Evolutionary conservation across 2,888 invertebrate genomes (phyloP).

Genomic region (Erpobdella octoculata): DNA sequence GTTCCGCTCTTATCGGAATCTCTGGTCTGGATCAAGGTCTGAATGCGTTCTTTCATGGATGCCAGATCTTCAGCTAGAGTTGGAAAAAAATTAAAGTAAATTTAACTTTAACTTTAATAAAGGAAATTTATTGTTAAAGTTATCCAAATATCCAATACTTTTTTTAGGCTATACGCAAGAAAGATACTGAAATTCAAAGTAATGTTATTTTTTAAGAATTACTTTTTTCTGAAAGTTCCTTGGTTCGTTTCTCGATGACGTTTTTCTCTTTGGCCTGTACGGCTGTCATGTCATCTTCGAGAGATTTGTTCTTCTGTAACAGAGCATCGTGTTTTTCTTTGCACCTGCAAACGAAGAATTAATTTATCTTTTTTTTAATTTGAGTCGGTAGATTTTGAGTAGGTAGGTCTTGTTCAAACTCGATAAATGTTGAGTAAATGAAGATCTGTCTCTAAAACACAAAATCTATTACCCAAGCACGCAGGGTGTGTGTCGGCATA

Average conservation of each 20-base stretch:
- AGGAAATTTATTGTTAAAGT: no score
- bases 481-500: no score
- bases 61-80: not conserved
- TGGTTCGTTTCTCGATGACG: not conserved
- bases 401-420: no score
- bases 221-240: not conserved
- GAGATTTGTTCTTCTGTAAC: slow-evolving; percentile 1
- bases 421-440: no score
- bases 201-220: not conserved
- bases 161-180: no score
- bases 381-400: not conserved
- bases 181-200: no score
- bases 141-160: no score
- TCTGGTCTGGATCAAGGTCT: not conserved
- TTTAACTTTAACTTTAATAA: not conserved
- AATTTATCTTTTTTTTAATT: not conserved
- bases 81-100: not conserved
- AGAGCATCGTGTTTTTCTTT: slow-evolving; percentile 12
- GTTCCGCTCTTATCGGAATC: not conserved
- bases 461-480: no score
- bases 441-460: no score
- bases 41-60: not conserved
- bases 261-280: not conserved
- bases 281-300: not conserved
- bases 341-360: slow-evolving; percentile 1